Base-by-base conservation (phyloP, 2,113 vertebrate genomes). In the Apteryx owenii region DNA sequence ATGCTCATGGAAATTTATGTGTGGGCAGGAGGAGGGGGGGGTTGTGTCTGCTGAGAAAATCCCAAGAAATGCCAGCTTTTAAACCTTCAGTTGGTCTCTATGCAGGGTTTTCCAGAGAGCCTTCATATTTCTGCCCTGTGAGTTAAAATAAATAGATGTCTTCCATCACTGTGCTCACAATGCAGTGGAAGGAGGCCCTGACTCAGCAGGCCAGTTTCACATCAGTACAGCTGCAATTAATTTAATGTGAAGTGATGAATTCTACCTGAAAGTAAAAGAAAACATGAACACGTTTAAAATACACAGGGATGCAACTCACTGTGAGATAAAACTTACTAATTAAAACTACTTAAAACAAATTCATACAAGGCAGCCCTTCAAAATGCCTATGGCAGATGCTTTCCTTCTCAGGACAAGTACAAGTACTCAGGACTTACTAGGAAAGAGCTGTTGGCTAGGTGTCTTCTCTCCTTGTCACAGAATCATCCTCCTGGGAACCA, bases 11-110 rank as follows among this genome's bases (percentile, higher is more conserved):
- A 94, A 83, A 53, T 58, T 8, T 85, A 75, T 16, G 29, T 90
- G 29, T 66, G 29, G 8, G 50, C 70, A 31, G 22, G 56, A 40
- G 31, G 71, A 70, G 33, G 81, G 78, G 78, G 78, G 62, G 28
- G 44, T 62, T 62, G 21, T 16, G 44, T n/a, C 58, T 78, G 71
- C 75, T 54, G 50, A 66, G 85, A 54, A 61, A 38, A 29, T n/a
- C 71, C 58, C 60, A 38, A 11, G 54, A 38, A 48, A 8, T 73
- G 29, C 31, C 18, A 73, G 62, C 16, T 89, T 40, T 80, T 53
- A 77, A 75, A 61, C 36, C 50, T 12, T 58, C 1, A 0, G n/a
- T 80, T 92, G 23, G 3, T 65, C 38, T 73, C 60, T 0, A 0
- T 44, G 23, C 36, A 80, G 75, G 62, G 38, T 40, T 88, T 94